Percentiles rank a stretch among this genome's conserved stretches.
Conservation (phyloP, 2,888 invertebrate species). For the Parelbella ahira region DNA sequence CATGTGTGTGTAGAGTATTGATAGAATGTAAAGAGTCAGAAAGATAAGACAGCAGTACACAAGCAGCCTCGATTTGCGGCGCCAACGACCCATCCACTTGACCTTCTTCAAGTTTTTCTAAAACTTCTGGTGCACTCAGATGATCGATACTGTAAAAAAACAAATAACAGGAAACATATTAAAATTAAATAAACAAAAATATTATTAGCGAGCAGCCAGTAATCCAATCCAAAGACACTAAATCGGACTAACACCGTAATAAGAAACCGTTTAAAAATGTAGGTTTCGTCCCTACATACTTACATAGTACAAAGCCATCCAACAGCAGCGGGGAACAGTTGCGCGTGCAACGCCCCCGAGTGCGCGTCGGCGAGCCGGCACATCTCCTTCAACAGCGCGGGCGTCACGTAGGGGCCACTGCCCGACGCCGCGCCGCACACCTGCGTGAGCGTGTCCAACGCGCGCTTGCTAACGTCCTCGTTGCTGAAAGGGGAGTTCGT, state of each 20-base stretch:
- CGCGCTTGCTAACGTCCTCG: constrained; percentile 61
- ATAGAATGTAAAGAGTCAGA: constrained; percentile 83
- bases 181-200: too few relatives aligned
- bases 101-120: constrained; percentile 70
- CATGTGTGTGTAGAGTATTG: constrained; percentile 57
- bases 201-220: too few relatives aligned
- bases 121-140: constrained; percentile 58
- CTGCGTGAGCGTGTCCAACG: constrained; percentile 61
- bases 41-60: constrained; percentile 91
- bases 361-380: constrained; percentile 90
- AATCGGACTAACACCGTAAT: too few relatives aligned
- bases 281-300: constrained; percentile 23
- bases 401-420: constrained; percentile 38
- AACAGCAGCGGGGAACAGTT: constrained; percentile 88
- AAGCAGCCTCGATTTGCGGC: constrained; percentile 86
- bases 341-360: constrained; percentile 88
- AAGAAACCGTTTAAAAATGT: too few relatives aligned
- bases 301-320: constrained; percentile 90
- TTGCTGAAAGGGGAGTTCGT: constrained; percentile 34
- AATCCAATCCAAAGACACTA: too few relatives aligned
- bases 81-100: constrained; percentile 66
- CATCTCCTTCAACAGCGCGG: constrained; percentile 65
- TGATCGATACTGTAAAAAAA: constrained; percentile 54
- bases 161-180: too few relatives aligned
- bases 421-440: constrained; percentile 63